These are phyloP conservation scores for Antigone vipio DNA, from an alignment of 2,113 vertebrate species.

Conservation along the genomic window DNA sequence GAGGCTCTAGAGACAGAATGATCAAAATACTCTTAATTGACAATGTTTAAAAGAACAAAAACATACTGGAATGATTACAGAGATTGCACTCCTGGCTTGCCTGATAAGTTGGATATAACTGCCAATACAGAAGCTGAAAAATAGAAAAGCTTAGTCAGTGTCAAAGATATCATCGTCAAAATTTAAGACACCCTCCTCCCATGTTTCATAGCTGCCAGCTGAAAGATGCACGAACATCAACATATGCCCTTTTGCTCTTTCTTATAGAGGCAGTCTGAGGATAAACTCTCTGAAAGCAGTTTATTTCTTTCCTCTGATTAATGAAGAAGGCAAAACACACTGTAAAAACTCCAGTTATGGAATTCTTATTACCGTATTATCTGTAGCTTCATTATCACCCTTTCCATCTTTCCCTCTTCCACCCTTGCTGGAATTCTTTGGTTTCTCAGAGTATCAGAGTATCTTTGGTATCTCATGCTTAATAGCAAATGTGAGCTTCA, in stretches of 20 bases:
- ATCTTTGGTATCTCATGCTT: neutral
- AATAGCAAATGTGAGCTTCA: neutral
- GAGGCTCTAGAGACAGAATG: neutral
- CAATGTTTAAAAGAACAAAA: neutral
- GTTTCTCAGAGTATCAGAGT: neutral
- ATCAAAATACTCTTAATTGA: conserved; percentile 4
- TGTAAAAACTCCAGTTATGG: neutral
- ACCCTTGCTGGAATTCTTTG: neutral
- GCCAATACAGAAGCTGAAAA: neutral
- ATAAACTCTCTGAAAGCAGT: neutral
- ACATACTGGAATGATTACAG: neutral
- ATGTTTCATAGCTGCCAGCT: neutral
- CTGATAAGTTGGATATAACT: neutral
- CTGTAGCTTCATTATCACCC: neutral
- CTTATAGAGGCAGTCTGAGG: neutral
- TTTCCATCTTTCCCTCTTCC: neutral
- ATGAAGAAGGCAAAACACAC: neutral
- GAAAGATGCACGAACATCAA: neutral
- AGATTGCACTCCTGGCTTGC: neutral
- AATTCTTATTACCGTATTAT: neutral
- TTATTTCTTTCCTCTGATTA: neutral
- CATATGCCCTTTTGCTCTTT: neutral
- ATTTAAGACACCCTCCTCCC: neutral
- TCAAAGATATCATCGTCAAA: neutral
- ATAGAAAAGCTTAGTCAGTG: neutral